Base-by-base conservation (phyloP, 2,797 vertebrate species). In the Sebastes iracundus region DNA sequence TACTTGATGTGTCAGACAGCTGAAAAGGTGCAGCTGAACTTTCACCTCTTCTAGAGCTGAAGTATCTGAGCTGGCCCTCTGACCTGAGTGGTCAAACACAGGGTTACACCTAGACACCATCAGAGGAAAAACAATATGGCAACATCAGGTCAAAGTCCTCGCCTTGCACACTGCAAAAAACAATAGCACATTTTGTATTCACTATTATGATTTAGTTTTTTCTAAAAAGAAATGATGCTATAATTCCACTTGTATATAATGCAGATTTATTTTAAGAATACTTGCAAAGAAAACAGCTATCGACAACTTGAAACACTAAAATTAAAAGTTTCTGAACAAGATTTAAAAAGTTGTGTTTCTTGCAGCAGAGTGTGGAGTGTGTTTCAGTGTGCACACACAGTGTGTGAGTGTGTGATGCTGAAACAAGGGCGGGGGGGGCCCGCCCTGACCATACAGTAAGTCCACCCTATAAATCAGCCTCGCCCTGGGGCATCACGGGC, bases 381-480 rank as follows among this genome's bases (percentile, higher is more conserved):
- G 32, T 3, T 16, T 60, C 49, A 71, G 6, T 35, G 28, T 74
- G 65, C 58, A 27, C 28, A 73, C 65, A 62, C 23, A 73, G 64
- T 42, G 38, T 33, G 30, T 9, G 30, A 32, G 27, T 20, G 16
- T 33, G 60, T 35, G 59, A 0, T 30, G 28, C 28, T 61, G 28
- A 20, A 61, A 61, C 28, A 20, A 61, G 59, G 27, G 59, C n/a
- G n/a, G n/a, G n/a, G n/a, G n/a, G n/a, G n/a, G n/a, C 61, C 28
- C 59, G 1, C 12, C 13, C 49, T 61, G 42, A 67, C 52, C 5
- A 1, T n/a, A 49, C 64, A 79, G 59, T 61, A 25, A 76, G 25
- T 69, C 74, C 35, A 12, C 8, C 52, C 46, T 22, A 77, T 85
- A 79, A 85, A 87, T 90, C 84, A 74, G 64, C 42, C 2, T 64